A percentile compares a stretch with the other conserved stretches of the same genome.
Conservation (phyloP, 2,113 vertebrate genomes). For the Felis catus region DNA sequence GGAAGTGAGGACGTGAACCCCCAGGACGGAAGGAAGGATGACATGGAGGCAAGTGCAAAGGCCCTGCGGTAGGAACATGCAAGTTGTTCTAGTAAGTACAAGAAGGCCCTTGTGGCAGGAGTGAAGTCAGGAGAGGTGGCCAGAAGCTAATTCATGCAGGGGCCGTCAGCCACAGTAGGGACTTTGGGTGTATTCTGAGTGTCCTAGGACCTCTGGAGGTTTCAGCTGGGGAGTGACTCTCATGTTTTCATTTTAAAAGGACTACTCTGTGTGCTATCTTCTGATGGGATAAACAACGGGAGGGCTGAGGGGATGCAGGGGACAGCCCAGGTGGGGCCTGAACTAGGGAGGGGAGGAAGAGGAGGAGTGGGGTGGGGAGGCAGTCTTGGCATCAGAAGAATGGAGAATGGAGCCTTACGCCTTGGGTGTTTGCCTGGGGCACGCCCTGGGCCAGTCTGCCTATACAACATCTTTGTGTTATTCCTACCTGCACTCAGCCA, state of each 20-base stretch:
- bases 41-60: neutral
- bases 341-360: neutral
- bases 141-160: neutral
- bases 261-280: neutral
- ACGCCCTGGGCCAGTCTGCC: fast-evolving
- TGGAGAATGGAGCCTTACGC: neutral
- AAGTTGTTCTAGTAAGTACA: fast-evolving
- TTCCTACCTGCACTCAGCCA: neutral
- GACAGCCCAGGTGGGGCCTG: neutral
- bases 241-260: neutral
- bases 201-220: neutral
- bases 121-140: neutral
- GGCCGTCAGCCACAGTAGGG: neutral
- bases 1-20: neutral
- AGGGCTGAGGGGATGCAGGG: neutral
- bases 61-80: neutral
- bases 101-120: neutral
- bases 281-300: fast-evolving
- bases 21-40: neutral
- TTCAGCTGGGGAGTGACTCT: neutral
- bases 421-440: neutral
- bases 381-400: neutral
- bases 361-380: fast-evolving
- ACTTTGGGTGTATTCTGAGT: neutral
- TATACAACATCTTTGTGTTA: fast-evolving